Evolutionary conservation across 2,113 vertebrate species (phyloP).

Genomic region (Cynoglossus semilaevis): DNA sequence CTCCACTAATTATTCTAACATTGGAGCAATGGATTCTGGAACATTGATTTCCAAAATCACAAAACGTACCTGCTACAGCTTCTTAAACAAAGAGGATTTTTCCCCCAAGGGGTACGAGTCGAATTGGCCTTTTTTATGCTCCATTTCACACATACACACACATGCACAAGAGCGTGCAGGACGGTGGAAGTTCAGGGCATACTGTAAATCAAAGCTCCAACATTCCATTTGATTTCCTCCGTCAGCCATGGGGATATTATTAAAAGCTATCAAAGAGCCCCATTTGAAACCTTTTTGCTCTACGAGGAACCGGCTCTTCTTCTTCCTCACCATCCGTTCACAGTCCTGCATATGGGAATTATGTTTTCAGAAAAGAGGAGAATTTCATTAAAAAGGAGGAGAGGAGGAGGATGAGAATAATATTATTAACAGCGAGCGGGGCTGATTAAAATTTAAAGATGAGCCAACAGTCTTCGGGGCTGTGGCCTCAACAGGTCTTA

Average conservation of each 20-base stretch:
- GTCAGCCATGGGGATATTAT: constrained; percentile 68
- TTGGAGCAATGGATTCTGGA: too few relatives aligned
- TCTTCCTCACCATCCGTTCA: constrained; percentile 40
- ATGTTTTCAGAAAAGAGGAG: constrained; percentile 17
- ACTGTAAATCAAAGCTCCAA: constrained; percentile 66
- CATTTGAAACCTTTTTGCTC: constrained; percentile 71
- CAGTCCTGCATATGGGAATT: constrained; percentile 49
- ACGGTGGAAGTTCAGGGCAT: constrained; percentile 15
- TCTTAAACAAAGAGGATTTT: too few relatives aligned
- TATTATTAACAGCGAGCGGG: constrained; percentile 46
- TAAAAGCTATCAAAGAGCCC: constrained; percentile 64
- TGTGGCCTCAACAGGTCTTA: constrained; percentile 74
- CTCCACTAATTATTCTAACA: too few relatives aligned
- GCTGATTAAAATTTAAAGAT: constrained; percentile 76
- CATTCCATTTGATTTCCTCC: constrained; percentile 71
- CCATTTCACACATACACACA: not conserved
- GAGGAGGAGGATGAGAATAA: constrained; percentile 6
- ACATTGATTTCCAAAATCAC: too few relatives aligned
- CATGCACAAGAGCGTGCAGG: too few relatives aligned
- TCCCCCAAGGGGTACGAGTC: too few relatives aligned
- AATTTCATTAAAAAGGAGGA: constrained; percentile 51
- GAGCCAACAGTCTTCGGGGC: constrained; percentile 61
- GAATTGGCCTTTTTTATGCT: too few relatives aligned
- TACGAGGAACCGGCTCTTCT: constrained; percentile 40
- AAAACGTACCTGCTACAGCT: too few relatives aligned